Evolutionary conservation across 2,797 vertebrate genomes (phyloP), one percentile per base, ranked within the genome.

Genomic region (Poeciliopsis turneri): DNA sequence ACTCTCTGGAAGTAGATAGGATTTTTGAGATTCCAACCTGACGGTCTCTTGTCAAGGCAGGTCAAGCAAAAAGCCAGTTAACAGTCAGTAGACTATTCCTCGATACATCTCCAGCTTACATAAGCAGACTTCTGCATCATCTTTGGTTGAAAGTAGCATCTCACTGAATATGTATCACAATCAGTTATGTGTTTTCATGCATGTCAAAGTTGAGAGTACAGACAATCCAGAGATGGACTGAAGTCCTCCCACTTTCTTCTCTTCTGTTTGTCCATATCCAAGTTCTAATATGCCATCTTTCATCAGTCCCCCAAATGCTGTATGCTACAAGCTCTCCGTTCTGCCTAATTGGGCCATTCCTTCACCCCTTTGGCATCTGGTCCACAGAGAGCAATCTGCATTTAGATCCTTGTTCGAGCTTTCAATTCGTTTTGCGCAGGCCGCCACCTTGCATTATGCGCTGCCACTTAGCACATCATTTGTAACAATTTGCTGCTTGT

Each of bases 401-500:
- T 78, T 79, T 78, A 78, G 76, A 43, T 53, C 5, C 82, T 28
- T 68, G 66, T 78, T 81, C 57, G 18, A 7, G 41, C 77, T 82
- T 69, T 47, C 76, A 74, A 72, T 87, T 86, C 82, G 46, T 79
- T 80, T 68, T 43, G 69, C 15, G 39, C 59, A 61, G 80, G 78
- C 75, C 28, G 51, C 85, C 89, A 85, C 78, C 84, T 90, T 86
- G 66, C 79, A 79, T 92, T 84, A 83, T 84, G 75, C 16, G 2
- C 53, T 80, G 74, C 78, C 75, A 82, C 83, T 91, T 87, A 85
- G 87, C 82, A 74, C 28, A 16, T 81, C 80, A 92, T 94, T 92
- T 92, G 90, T 88, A 90, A 86, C 90, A 87, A 92, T 93, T 90
- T 92, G 90, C 84, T 82, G 70, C 84, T 88, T 91, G 87, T 94